A percentile compares a stretch with the other conserved stretches of the same genome.
These are phyloP conservation scores for Dicrurus megarhynchus DNA, from an alignment of 2,113 vertebrate species.

Conservation along the genomic window DNA sequence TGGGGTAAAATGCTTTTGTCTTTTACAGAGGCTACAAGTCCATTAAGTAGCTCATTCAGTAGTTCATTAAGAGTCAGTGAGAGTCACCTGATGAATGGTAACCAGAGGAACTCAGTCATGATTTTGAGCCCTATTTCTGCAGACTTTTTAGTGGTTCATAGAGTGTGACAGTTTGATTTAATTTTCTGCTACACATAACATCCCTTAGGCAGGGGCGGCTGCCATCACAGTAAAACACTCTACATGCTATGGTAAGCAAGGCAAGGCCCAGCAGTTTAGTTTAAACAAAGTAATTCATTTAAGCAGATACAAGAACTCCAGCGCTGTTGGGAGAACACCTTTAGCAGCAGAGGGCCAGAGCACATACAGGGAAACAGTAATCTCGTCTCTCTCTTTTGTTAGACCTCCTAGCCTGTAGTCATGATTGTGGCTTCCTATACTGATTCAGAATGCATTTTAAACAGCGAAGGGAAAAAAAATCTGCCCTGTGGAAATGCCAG, in stretches of 20 bases:
- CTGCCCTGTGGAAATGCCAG: background rate
- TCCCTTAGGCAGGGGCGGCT: rapidly evolving
- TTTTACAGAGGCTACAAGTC: background rate
- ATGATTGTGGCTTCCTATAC: background rate
- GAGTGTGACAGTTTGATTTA: background rate
- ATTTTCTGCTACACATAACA: background rate
- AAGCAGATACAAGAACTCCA: background rate
- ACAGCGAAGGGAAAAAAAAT: background rate
- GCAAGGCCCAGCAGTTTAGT: background rate
- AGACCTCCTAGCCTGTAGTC: background rate
- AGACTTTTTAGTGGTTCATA: background rate
- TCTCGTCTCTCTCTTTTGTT: background rate
- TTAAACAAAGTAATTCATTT: background rate
- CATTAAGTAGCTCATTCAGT: background rate
- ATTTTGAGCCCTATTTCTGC: background rate
- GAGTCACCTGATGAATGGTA: background rate
- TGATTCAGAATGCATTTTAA: background rate
- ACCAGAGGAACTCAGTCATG: background rate
- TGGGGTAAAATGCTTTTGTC: background rate
- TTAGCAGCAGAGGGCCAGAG: background rate
- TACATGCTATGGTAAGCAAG: background rate
- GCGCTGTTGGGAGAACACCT: background rate
- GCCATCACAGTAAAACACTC: background rate
- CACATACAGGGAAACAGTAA: background rate
- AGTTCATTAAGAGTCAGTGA: background rate